phyloP scores from a whole-genome alignment of 2,888 invertebrate species.

The Gerris lacustris region DNA sequence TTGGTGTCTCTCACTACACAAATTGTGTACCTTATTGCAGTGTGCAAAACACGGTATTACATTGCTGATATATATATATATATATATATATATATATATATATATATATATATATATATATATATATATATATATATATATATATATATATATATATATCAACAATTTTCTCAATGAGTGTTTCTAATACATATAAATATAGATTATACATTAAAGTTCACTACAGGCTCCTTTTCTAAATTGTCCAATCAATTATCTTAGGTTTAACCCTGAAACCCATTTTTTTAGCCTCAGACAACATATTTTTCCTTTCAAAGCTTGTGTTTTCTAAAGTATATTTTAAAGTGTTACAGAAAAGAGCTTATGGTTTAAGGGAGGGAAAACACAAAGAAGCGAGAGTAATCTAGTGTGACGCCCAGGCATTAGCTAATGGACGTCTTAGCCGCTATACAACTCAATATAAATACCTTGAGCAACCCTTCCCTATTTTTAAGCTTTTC shows the following conservation, averaged over 20 bases:
- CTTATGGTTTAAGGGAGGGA: not conserved
- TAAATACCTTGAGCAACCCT: not conserved
- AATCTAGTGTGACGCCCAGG: slow-evolving; percentile 5
- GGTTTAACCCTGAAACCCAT: no score
- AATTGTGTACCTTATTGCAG: no score
- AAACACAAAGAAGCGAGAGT: not conserved
- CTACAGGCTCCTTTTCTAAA: not conserved
- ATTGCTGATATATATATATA: no score
- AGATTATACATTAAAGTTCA: not conserved
- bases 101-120: no score
- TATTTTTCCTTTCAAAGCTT: no score
- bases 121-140: not conserved
- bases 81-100: no score
- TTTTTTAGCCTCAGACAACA: no score
- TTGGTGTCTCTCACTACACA: no score
- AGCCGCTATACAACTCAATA: not conserved
- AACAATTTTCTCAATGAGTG: not conserved
- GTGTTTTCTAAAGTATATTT: no score
- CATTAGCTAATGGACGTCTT: slow-evolving; percentile 5
- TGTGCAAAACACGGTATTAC: no score
- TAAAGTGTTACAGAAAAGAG: no score
- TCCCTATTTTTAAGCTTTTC: not conserved
- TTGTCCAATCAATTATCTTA: not conserved
- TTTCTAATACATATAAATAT: not conserved
- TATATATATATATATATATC: not conserved